A percentile compares a stretch with the other conserved stretches of the same genome.
Conservation (phyloP, 2,888 invertebrate species). For the Criorhina ranunculi region DNA sequence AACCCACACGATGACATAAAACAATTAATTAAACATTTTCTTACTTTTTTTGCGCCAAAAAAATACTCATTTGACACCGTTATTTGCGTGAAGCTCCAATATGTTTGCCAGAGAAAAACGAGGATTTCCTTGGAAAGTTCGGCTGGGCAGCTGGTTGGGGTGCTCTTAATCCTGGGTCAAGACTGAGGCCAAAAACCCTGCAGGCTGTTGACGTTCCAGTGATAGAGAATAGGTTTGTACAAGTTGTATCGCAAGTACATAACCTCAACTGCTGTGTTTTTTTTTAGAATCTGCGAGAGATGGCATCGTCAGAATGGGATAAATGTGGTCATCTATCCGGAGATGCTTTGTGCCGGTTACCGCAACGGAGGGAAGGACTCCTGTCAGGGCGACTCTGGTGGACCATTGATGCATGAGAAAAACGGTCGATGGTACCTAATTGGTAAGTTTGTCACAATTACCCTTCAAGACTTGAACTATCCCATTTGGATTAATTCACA, state of each 20-base stretch:
- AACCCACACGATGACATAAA: conserved; percentile 4
- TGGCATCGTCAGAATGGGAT: conserved; percentile 88
- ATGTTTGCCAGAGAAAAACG: conserved; percentile 94
- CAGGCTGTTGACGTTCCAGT: conserved; percentile 97
- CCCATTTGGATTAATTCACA: conserved; percentile 60
- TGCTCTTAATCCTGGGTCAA: conserved; percentile 92
- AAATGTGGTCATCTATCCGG: conserved; percentile 92
- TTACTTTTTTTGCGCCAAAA: conserved; percentile 30
- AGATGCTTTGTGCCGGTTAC: conserved; percentile 98
- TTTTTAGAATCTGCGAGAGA: conserved; percentile 86
- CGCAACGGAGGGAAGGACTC: conserved; percentile 91
- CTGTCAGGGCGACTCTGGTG: conserved; percentile 89
- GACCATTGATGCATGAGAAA: conserved; percentile 95
- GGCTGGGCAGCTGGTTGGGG: conserved; percentile 98
- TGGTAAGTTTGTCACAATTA: conserved; percentile 79
- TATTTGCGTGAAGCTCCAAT: conserved; percentile 89
- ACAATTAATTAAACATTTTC: conserved; percentile 30
- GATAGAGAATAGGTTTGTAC: conserved; percentile 90
- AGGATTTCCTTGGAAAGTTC: conserved; percentile 95
- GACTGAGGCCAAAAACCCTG: conserved; percentile 93
- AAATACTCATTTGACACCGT: background rate
- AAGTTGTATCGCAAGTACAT: background rate
- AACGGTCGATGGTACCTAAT: conserved; percentile 95
- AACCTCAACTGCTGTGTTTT: conserved; percentile 2
- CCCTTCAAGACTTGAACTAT: conserved; percentile 73